Base-by-base conservation (phyloP, 2,888 invertebrate genomes). In the Trachelus stipa region DNA sequence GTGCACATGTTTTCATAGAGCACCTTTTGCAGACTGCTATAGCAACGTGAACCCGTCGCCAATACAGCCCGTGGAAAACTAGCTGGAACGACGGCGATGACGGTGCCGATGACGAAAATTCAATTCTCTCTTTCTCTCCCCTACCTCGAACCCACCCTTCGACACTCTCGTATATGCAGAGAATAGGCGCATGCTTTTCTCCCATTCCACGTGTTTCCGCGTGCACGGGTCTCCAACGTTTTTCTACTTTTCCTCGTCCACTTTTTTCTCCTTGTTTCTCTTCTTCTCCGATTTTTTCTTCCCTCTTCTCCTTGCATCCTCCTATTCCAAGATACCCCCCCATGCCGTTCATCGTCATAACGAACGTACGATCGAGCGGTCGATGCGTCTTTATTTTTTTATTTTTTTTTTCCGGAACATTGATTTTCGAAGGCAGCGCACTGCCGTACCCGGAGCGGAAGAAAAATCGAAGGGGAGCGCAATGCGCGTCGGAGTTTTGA, bases 281-380 rank as follows among this genome's bases (percentile, higher is more conserved):
- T 76, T 23, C 31, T 56, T 34, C 78, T 33, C 69, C 56, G 40
- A 73, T 75, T 75, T 68, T 68, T 79, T 77, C 40, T 75, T 69
- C 30, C 69, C 37, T 33, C 23, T 23, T 40, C 69, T 69, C 69
- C 30, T 71, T 31, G 4, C 73, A 69, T 74, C 37, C 12, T 78
- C 76, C 35, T 77, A 80, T 76, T 83, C 23, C 56, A 0, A 9
- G 2, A 56, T 23, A 9, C 2, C 40, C 23, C 9, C 23, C 6
- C 9, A 9, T 23, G 2, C 6, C 23, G 9, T 23, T 23, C 56
- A 23, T 2, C 9, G 9, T 56, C 56, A 9, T 56, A 56, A 56
- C 23, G 23, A 9, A 56, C 23, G 9, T 56, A 56, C 56, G 56
- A 56, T 56, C 56, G 56, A 56, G 56, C 9, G 56, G 9, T 23